These are phyloP conservation scores for Tinea trinotella DNA, from an alignment of 2,888 invertebrate species.

Conservation along the genomic window DNA sequence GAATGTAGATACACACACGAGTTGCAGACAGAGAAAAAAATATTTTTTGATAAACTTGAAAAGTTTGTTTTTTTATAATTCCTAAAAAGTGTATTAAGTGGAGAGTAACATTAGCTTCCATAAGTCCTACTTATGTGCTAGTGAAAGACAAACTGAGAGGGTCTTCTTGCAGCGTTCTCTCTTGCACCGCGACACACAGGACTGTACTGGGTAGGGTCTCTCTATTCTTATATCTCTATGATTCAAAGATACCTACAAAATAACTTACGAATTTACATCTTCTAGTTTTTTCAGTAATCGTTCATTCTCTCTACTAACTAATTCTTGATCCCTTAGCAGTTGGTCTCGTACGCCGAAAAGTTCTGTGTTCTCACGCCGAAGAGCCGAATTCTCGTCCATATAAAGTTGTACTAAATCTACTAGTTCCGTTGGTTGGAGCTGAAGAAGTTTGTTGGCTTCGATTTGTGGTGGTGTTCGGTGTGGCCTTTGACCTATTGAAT, in stretches of 20 bases:
- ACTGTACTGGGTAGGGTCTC: too few relatives aligned
- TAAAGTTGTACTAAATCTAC: slow-evolving; percentile 89
- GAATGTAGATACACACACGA: too few relatives aligned
- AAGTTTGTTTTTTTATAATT: too few relatives aligned
- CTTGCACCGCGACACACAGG: too few relatives aligned
- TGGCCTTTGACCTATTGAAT: slow-evolving; percentile 7
- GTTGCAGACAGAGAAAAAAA: too few relatives aligned
- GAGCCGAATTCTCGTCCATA: slow-evolving; percentile 84
- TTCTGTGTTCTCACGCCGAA: slow-evolving; percentile 88
- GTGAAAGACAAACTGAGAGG: too few relatives aligned
- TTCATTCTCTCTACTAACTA: slow-evolving; percentile 93
- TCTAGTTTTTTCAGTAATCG: slow-evolving; percentile 88
- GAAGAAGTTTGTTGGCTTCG: slow-evolving; percentile 80
- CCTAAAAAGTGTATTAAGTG: too few relatives aligned
- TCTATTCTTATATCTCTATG: too few relatives aligned
- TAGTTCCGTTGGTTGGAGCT: slow-evolving; percentile 83
- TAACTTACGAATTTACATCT: slow-evolving; percentile 87
- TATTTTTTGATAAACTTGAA: too few relatives aligned
- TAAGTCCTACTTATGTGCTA: too few relatives aligned
- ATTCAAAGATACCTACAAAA: slow-evolving; percentile 55
- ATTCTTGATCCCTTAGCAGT: slow-evolving; percentile 89
- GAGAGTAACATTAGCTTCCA: too few relatives aligned
- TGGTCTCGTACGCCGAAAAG: slow-evolving; percentile 85
- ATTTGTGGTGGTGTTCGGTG: slow-evolving; percentile 73
- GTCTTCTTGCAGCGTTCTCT: too few relatives aligned